Evolutionary conservation across 2,113 vertebrate species (phyloP).

Genomic region (Toxotes chatareus): DNA sequence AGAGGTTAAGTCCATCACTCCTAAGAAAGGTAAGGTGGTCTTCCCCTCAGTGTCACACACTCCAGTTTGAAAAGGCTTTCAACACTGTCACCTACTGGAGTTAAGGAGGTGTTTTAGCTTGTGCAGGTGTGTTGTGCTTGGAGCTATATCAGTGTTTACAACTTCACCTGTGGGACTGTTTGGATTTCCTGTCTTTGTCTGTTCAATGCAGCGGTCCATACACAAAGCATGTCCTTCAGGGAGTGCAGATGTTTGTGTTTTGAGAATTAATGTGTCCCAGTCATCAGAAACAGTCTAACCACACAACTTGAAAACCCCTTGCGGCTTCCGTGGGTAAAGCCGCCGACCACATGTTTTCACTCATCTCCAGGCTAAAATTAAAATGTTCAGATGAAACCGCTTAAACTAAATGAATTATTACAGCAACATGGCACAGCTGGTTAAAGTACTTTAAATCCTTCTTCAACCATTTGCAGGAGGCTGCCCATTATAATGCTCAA

Average conservation of each 20-base stretch:
- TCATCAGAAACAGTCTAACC: neutral
- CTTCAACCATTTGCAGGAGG: neutral
- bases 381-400: neutral
- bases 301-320: neutral
- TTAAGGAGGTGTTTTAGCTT: neutral
- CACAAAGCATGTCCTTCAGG: neutral
- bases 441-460: neutral
- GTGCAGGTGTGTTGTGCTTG: neutral
- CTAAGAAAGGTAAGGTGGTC: constrained; percentile 85
- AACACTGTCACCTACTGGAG: constrained; percentile 46
- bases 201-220: too few relatives aligned
- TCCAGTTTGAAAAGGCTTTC: neutral
- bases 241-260: neutral
- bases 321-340: neutral
- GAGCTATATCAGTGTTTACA: too few relatives aligned
- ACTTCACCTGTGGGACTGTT: neutral
- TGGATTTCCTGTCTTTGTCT: neutral
- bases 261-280: neutral
- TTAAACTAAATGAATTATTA: neutral
- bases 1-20: constrained; percentile 91
- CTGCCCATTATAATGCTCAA: neutral
- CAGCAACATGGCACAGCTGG: neutral
- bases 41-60: neutral
- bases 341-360: neutral
- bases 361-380: neutral